Base-by-base conservation (phyloP, 2,888 invertebrate species). In the Scaptomyza parva region DNA sequence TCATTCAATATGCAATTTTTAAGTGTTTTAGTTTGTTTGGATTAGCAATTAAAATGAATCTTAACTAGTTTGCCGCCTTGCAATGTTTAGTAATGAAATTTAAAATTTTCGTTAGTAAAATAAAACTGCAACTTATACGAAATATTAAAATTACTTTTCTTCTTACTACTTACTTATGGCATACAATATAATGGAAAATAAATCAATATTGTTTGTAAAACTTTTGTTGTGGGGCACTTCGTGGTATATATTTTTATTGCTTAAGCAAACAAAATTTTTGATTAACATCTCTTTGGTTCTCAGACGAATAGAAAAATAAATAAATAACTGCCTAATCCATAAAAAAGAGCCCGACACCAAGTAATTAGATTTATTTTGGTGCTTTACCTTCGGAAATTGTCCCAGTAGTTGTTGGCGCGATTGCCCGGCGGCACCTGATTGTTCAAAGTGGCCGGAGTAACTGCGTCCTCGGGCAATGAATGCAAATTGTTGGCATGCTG, bases 361-460 rank as follows among this genome's bases (percentile, higher is more conserved):
- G 39, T 37, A 41, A 39, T 52, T 51, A 47, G 37, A 55, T 47
- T 37, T 53, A 45, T 41, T 55, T 24, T 52, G 70, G 57, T 58
- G 77, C 43, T 72, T 73, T 95, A 96, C 97, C 97, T 97, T 92
- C 97, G 93, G 91, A 97, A 97, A 92, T 97, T 97, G 90, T 97
- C 97, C 97, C 97, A 97, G 92, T 97, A 97, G 92, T 97, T 97
- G 91, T 97, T 97, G 58, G 97, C 97, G 74, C 97, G 93, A 91
- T 96, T 97, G 26, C 97, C 97, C 33, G 97, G 97, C 37, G 97
- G 96, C 54, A 97, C 97, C 92, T 97, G 97, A 91, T 97, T 97
- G 92, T 97, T 97, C 43, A 97, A 93, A 0, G 95, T 91, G 72
- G 87, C 79, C 35, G 80, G 80, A 11, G 66, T 57, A 8, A 66